phyloP scores from a whole-genome alignment of 2,888 invertebrate species.

The Lepidonotus clava region DNA sequence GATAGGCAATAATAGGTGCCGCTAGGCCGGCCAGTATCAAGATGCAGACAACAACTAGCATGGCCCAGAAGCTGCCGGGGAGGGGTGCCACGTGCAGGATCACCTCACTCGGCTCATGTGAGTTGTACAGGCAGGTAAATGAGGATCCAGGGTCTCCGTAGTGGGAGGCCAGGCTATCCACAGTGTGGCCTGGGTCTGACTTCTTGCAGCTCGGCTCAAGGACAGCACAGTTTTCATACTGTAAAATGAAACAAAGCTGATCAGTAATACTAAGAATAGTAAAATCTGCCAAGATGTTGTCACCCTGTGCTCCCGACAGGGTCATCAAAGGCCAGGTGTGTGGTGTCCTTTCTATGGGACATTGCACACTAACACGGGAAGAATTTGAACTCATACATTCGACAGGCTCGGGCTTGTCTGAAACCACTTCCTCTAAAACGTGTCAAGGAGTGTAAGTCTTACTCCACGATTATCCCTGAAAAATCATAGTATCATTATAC shows the following conservation, averaged over 20 bases:
- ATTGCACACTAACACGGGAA: no score
- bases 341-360: no score
- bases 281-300: no score
- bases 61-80: conserved; percentile 23
- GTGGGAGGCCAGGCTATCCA: background rate
- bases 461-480: no score
- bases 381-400: no score
- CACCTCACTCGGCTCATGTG: conserved; percentile 12
- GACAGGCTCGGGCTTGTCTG: no score
- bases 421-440: no score
- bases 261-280: no score
- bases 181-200: conserved; percentile 23
- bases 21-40: background rate
- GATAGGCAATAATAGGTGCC: conserved; percentile 9
- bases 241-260: background rate
- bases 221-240: conserved; percentile 37
- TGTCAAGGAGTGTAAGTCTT: no score
- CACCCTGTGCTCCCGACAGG: no score
- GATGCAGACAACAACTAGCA: background rate
- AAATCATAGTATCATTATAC: no score
- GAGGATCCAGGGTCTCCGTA: background rate
- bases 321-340: no score
- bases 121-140: conserved; percentile 33
- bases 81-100: background rate
- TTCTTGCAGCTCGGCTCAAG: background rate